phyloP scores from a whole-genome alignment of 2,113 vertebrate genomes.

The Tonatia bakeri region DNA sequence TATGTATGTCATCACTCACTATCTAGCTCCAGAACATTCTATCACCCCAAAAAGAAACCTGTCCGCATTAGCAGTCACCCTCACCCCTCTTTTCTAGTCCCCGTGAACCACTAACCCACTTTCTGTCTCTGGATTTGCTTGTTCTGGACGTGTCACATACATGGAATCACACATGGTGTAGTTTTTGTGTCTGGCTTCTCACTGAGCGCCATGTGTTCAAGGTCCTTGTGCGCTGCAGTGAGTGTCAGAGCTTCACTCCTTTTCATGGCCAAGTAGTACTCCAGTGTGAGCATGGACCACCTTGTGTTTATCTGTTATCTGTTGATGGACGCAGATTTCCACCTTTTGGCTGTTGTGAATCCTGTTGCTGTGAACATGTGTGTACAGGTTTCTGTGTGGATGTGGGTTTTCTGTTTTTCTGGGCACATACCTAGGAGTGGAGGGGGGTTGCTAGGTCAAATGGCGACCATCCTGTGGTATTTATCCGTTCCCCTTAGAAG shows the following conservation, averaged over 20 bases:
- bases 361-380: fast-evolving
- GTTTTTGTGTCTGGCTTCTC: not conserved
- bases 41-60: not conserved
- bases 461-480: not conserved
- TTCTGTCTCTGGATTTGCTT: not conserved
- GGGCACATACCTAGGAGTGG: not conserved
- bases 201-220: fast-evolving
- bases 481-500: too few relatives aligned
- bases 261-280: fast-evolving
- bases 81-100: fast-evolving
- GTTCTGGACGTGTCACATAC: fast-evolving
- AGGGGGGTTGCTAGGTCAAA: not conserved
- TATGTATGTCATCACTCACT: too few relatives aligned
- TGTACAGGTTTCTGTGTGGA: not conserved
- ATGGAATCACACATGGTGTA: not conserved
- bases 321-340: not conserved
- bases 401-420: not conserved
- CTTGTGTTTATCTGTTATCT: fast-evolving
- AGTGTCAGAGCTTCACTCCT: not conserved
- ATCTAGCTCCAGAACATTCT: not conserved
- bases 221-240: fast-evolving
- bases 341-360: not conserved
- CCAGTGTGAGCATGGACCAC: fast-evolving
- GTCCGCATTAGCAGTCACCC: not conserved
- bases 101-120: not conserved